These are phyloP conservation scores for Anabacerthia variegaticeps DNA, from an alignment of 2,797 vertebrate genomes.

Conservation along the genomic window DNA sequence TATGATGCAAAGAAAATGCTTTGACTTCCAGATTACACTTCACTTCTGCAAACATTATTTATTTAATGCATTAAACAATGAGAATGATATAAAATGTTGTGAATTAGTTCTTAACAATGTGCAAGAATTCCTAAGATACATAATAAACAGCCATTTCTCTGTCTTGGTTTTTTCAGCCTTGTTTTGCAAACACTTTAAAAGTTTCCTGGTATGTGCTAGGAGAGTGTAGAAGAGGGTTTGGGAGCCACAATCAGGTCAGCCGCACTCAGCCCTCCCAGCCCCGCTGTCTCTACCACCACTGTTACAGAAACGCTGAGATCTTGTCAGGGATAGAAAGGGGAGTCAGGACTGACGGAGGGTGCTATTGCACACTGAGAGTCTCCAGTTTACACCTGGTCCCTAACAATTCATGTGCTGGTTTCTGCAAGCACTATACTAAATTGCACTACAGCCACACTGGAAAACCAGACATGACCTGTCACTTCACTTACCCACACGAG, in stretches of 20 bases:
- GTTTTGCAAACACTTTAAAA: neutral
- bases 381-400: neutral
- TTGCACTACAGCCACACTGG: neutral
- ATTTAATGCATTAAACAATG: neutral
- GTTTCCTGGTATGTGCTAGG: neutral
- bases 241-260: neutral
- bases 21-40: neutral
- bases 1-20: neutral
- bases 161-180: neutral
- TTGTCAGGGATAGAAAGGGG: neutral
- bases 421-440: neutral
- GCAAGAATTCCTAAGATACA: neutral
- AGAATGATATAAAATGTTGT: neutral
- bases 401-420: neutral
- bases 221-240: neutral
- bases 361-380: neutral
- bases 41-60: neutral
- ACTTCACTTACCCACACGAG: neutral
- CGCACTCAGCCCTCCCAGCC: neutral
- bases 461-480: neutral
- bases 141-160: neutral
- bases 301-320: neutral
- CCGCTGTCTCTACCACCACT: neutral
- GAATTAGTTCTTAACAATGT: neutral
- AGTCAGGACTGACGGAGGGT: neutral